Evolutionary conservation across 2,797 vertebrate genomes (phyloP), one percentile per base, ranked within the genome.

Genomic region (Aeoliscus strigatus): DNA sequence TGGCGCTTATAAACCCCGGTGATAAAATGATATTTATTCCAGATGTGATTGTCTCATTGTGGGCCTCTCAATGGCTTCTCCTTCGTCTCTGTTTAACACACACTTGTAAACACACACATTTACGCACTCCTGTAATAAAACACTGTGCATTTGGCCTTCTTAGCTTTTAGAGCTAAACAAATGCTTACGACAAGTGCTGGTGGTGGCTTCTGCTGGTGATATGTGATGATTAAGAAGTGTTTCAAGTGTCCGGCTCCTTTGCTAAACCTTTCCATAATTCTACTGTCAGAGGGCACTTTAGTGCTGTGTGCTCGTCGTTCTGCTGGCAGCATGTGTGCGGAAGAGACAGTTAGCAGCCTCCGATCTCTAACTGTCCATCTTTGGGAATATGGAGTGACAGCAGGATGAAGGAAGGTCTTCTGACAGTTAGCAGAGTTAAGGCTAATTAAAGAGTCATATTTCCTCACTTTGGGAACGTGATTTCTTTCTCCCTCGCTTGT

Each of bases 11-110:
- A 82, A 82, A 81, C 63, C 59, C 43, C 4, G 31, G 70, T 68
- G 72, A 81, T 80, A 73, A 80, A 79, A 77, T 50, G 13, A 66
- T 75, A 84, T 81, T 81, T 71, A 75, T 79, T 79, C 78, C 82
- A 83, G 73, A 83, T 77, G 78, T 56, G 56, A 43, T 57, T 37
- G 38, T 64, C 50, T 71, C 46, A 53, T 51, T 82, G n/a, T n/a
- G n/a, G n/a, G n/a, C n/a, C n/a, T n/a, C 49, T 56, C 38, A 29
- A 27, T 15, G 27, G 16, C 8, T 32, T 31, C 49, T 41, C 27
- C 66, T 66, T 63, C 50, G 60, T 73, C 58, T 57, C 43, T 6
- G 16, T 52, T 16, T 32, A 27, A 60, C 51, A 60, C 49, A 41
- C 52, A 44, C 29, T n/a, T n/a, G n/a, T n/a, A n/a, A n/a, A 24